These are phyloP conservation scores for Urocolius indicus DNA, from an alignment of 2,113 vertebrate genomes.

Conservation along the genomic window DNA sequence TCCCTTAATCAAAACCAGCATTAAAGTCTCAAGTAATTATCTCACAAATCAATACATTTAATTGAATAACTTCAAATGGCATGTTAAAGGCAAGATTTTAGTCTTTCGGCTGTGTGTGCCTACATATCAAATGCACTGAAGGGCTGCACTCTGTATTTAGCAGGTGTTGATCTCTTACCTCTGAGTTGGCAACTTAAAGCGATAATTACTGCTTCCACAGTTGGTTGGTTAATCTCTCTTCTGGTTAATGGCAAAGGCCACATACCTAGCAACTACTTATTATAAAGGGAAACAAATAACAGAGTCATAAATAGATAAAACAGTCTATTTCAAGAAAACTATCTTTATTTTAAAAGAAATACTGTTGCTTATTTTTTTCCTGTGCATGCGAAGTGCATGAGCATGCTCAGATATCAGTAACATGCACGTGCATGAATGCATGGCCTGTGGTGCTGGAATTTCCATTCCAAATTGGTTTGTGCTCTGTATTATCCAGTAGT, in stretches of 20 bases:
- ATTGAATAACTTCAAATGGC: not conserved
- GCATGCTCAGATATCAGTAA: slow-evolving; percentile 43
- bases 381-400: slow-evolving; percentile 68
- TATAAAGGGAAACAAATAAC: not conserved
- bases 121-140: not conserved
- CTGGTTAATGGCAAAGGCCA: not conserved
- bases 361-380: slow-evolving; percentile 67
- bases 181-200: not conserved
- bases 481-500: slow-evolving; percentile 58
- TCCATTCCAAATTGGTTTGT: slow-evolving; percentile 65
- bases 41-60: not conserved
- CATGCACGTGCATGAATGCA: slow-evolving; percentile 78
- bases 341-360: not conserved
- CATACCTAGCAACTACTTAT: not conserved
- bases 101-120: not conserved
- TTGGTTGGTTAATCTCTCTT: not conserved
- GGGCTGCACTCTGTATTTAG: not conserved
- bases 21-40: slow-evolving; percentile 20
- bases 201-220: not conserved
- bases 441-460: slow-evolving; percentile 54
- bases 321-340: not conserved
- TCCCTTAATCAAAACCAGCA: not conserved
- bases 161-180: not conserved
- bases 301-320: not conserved
- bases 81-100: slow-evolving; percentile 10